phyloP scores from a whole-genome alignment of 2,113 vertebrate species.

The Ictalurus punctatus region DNA sequence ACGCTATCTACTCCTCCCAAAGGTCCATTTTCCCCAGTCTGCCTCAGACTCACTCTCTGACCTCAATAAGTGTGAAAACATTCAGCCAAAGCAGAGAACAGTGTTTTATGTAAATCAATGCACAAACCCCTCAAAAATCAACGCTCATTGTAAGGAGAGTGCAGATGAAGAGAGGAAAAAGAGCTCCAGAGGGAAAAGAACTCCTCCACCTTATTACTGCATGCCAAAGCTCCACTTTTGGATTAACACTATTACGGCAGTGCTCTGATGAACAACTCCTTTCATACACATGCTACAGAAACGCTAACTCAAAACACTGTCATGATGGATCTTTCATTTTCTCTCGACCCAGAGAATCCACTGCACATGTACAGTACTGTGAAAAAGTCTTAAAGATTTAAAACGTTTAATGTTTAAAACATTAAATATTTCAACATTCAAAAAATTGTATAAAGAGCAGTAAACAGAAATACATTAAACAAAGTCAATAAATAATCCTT shows the following conservation, averaged over 20 bases:
- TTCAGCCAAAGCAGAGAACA: neutral
- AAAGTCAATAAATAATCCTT: too few species aligned
- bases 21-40: neutral
- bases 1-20: neutral
- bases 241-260: slow-evolving; percentile 15
- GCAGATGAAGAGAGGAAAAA: neutral
- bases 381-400: neutral
- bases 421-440: too few species aligned
- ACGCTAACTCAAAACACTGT: neutral
- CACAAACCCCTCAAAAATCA: neutral
- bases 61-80: slow-evolving; percentile 17
- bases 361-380: neutral
- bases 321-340: neutral
- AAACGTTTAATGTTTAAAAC: too few species aligned
- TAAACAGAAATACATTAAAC: too few species aligned
- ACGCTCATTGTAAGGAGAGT: neutral
- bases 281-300: neutral
- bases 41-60: neutral
- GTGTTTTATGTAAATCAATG: slow-evolving; percentile 14
- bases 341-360: neutral
- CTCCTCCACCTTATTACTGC: slow-evolving; percentile 19
- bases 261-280: neutral
- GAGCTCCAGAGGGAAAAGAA: slow-evolving; percentile 9
- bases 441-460: too few species aligned
- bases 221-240: neutral